Percentiles rank a stretch among this genome's conserved stretches.
Conservation (phyloP, 2,888 invertebrate genomes). For the Eugnorisma glareosa region DNA sequence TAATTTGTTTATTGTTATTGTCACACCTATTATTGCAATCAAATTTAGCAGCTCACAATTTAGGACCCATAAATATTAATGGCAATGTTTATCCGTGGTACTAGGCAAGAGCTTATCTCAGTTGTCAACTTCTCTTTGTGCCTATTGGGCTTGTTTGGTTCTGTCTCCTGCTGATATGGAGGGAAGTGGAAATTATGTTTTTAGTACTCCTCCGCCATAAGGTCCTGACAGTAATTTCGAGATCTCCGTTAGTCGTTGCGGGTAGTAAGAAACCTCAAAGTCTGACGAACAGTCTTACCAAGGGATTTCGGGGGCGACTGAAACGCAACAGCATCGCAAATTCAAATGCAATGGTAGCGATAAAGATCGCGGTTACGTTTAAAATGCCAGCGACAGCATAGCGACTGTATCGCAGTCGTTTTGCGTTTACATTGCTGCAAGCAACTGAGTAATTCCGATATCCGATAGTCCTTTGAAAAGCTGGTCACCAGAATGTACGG, state of each 20-base stretch:
- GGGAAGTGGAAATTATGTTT: too few species aligned
- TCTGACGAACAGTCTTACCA: background rate
- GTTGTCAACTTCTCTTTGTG: too few species aligned
- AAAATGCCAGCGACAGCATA: background rate
- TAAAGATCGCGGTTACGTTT: background rate
- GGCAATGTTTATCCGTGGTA: too few species aligned
- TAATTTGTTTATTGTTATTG: background rate
- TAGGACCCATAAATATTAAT: too few species aligned
- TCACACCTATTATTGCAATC: too few species aligned
- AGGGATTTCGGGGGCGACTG: background rate
- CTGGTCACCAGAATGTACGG: slow-evolving; percentile 26
- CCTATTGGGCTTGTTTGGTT: background rate
- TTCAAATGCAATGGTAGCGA: too few species aligned
- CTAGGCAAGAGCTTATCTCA: too few species aligned
- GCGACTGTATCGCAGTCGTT: too few species aligned
- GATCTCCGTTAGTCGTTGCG: background rate
- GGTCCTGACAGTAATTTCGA: background rate
- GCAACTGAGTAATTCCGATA: background rate
- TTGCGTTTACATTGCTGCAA: too few species aligned
- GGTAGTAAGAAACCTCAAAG: background rate
- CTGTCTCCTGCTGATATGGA: too few species aligned
- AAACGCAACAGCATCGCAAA: background rate
- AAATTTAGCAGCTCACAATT: too few species aligned
- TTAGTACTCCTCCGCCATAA: background rate
- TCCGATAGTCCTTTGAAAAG: slow-evolving; percentile 2